Conservation (phyloP, 2,797 vertebrate genomes). For the Phoebastria nigripes region DNA sequence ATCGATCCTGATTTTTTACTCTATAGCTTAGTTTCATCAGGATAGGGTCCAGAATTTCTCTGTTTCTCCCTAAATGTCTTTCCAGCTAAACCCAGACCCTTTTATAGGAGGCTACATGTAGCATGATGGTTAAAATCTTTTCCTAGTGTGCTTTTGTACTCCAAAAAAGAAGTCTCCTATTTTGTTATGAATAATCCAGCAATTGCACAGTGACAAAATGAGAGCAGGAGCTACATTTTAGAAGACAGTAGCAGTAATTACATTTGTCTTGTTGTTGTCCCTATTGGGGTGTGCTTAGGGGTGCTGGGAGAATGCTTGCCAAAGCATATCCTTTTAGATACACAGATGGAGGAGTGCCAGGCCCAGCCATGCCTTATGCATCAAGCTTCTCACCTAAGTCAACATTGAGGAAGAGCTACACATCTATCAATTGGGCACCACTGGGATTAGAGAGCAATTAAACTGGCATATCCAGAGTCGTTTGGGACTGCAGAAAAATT, state of each 20-base stretch:
- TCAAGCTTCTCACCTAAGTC: background rate
- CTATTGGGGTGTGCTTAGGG: background rate
- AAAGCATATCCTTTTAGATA: background rate
- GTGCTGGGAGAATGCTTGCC: background rate
- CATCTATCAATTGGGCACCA: background rate
- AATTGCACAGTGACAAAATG: background rate
- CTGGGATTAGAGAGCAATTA: background rate
- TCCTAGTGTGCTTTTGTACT: background rate
- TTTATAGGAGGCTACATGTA: background rate
- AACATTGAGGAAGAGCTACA: background rate
- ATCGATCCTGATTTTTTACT: background rate
- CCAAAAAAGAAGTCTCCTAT: background rate
- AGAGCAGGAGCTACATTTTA: background rate
- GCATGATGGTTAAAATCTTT: background rate
- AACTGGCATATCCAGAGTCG: rapidly evolving
- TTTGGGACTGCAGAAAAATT: background rate
- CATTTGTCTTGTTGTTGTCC: background rate
- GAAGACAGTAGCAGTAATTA: background rate
- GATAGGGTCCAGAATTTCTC: background rate
- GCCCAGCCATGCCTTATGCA: background rate
- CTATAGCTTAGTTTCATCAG: background rate
- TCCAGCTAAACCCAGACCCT: background rate
- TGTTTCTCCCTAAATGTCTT: background rate
- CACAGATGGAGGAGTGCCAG: background rate
- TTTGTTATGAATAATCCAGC: background rate